These are phyloP conservation scores for Sarotherodon lohbergeri DNA, from an alignment of 2,113 vertebrate species.

Conservation along the genomic window DNA sequence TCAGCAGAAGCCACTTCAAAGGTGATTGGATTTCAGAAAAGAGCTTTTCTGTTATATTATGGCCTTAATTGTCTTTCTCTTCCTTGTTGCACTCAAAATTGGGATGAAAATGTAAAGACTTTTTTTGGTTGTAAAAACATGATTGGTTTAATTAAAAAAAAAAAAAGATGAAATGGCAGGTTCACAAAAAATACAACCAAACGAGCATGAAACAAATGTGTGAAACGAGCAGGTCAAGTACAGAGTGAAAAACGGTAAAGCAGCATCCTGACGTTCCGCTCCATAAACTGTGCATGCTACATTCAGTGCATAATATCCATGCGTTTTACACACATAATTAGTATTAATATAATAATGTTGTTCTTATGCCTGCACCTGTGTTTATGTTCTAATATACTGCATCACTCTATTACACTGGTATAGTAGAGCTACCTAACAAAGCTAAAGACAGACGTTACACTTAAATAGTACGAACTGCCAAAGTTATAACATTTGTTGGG, in stretches of 20 bases:
- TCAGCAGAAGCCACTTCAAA: slow-evolving; percentile 2
- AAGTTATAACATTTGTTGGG: neutral
- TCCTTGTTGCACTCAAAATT: neutral
- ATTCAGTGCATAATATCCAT: neutral
- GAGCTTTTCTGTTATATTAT: neutral
- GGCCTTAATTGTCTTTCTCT: neutral
- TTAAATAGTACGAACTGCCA: neutral
- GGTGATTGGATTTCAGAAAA: neutral
- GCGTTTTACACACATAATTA: neutral
- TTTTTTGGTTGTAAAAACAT: neutral
- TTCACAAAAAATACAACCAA: neutral
- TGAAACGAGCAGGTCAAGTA: neutral
- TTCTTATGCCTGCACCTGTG: neutral
- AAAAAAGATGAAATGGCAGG: neutral
- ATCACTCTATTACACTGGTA: neutral
- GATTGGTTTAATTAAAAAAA: neutral
- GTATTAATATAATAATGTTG: neutral
- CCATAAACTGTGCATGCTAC: neutral
- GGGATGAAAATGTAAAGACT: neutral
- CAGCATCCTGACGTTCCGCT: neutral
- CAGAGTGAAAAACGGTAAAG: neutral
- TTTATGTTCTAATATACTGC: neutral
- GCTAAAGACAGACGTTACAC: neutral
- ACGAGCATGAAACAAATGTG: neutral
- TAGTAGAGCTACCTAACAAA: neutral